phyloP scores from a whole-genome alignment of 1,140 invertebrate species.

The Proales similis region DNA sequence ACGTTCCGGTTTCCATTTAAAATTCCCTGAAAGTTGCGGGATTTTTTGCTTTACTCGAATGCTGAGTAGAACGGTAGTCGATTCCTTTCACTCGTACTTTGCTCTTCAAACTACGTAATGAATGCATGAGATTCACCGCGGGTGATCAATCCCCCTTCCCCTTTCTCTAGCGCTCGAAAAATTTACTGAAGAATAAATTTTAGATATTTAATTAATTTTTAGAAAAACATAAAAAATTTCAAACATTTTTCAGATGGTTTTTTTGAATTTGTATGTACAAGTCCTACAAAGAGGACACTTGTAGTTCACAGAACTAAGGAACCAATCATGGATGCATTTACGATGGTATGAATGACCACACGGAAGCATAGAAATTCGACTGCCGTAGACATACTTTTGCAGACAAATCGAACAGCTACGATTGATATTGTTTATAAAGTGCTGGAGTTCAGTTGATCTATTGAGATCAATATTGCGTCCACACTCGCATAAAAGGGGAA shows the following conservation, averaged over 20 bases:
- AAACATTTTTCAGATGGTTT: conserved; percentile 1
- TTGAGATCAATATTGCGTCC: conserved; percentile 20
- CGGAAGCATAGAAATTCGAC: conserved; percentile 9
- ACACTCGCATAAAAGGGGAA: conserved; percentile 35
- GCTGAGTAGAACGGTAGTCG: too few relatives aligned
- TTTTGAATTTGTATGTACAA: conserved; percentile 15
- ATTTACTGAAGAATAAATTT: too few relatives aligned
- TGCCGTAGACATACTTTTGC: conserved; percentile 20
- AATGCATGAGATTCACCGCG: too few relatives aligned
- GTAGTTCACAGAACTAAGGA: conserved; percentile 29
- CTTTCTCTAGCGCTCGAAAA: too few relatives aligned
- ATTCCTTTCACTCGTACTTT: too few relatives aligned
- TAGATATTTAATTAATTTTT: too few relatives aligned
- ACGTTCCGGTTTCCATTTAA: too few relatives aligned
- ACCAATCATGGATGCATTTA: conserved; percentile 36
- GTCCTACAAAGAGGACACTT: conserved; percentile 36
- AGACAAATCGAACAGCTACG: conserved; percentile 32
- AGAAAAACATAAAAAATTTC: not conserved
- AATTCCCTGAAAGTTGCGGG: too few relatives aligned
- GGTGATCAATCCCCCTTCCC: too few relatives aligned
- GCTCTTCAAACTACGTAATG: too few relatives aligned
- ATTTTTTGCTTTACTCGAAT: too few relatives aligned
- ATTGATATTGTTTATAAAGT: conserved; percentile 19
- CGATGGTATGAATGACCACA: conserved; percentile 35
- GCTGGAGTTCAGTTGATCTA: not conserved